Conservation (phyloP, 2,113 vertebrate species). For the Oreochromis tanganicae region DNA sequence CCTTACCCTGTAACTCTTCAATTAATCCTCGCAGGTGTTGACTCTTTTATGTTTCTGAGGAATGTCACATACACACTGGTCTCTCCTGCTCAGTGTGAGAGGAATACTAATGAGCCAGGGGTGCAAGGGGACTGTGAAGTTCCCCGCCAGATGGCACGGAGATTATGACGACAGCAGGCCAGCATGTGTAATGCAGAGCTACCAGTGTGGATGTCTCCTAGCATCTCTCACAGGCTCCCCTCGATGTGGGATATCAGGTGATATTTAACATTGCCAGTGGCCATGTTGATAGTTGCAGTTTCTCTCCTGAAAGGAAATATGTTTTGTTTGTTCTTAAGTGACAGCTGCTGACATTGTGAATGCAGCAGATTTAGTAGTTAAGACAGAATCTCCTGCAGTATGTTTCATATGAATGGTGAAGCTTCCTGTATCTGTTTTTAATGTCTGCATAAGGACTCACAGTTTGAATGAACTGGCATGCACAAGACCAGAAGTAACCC, state of each 20-base stretch:
- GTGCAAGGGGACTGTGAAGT: slow-evolving; percentile 29
- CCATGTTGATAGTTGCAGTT: background rate
- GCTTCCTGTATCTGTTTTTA: background rate
- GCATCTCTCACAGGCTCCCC: slow-evolving; percentile 28
- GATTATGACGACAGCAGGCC: slow-evolving; percentile 58
- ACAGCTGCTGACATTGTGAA: background rate
- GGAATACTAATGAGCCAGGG: slow-evolving; percentile 46
- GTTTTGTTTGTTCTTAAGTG: background rate
- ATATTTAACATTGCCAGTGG: slow-evolving; percentile 17
- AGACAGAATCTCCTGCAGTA: background rate
- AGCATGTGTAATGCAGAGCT: slow-evolving; percentile 40
- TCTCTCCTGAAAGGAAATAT: background rate
- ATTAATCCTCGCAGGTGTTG: slow-evolving; percentile 28
- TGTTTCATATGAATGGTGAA: background rate
- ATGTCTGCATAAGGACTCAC: background rate
- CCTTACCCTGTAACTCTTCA: background rate
- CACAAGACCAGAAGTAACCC: background rate
- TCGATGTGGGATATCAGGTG: slow-evolving; percentile 22
- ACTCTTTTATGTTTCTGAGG: slow-evolving; percentile 32
- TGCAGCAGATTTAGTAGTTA: background rate
- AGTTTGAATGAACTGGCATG: background rate
- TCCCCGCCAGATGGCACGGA: slow-evolving; percentile 55
- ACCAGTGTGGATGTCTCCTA: slow-evolving; percentile 41
- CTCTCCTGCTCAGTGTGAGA: slow-evolving; percentile 9
- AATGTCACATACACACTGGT: slow-evolving; percentile 11